These are phyloP conservation scores for Spodoptera exigua DNA, from an alignment of 2,888 invertebrate genomes.

Conservation along the genomic window DNA sequence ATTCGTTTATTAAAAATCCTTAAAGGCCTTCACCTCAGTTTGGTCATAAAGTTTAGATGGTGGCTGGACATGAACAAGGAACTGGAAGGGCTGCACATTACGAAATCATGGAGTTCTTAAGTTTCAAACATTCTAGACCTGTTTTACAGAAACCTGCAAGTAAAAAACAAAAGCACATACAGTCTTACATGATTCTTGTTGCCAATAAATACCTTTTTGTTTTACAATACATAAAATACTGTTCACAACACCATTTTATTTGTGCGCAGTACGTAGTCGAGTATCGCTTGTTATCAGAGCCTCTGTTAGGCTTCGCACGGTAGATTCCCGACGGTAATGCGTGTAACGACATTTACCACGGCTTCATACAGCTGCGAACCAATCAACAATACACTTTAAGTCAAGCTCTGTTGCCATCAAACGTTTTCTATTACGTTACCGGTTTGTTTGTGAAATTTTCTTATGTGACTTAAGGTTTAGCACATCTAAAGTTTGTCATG, in stretches of 20 bases:
- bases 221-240: neutral
- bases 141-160: too few species aligned
- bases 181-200: too few species aligned
- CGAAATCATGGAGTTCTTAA: too few species aligned
- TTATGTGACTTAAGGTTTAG: too few species aligned
- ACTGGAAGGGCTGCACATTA: too few species aligned
- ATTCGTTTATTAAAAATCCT: too few species aligned
- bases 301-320: slow-evolving; percentile 43
- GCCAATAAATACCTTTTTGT: neutral
- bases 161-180: too few species aligned
- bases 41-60: too few species aligned
- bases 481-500: too few species aligned
- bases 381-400: slow-evolving; percentile 49
- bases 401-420: slow-evolving; percentile 17
- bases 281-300: slow-evolving; percentile 38
- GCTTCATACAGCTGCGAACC: slow-evolving; percentile 51
- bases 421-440: neutral
- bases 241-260: neutral
- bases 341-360: slow-evolving; percentile 63
- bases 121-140: too few species aligned
- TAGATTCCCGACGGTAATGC: slow-evolving; percentile 49
- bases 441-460: neutral
- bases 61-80: too few species aligned
- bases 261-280: slow-evolving; percentile 6
- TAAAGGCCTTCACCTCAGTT: too few species aligned